phyloP scores from a whole-genome alignment of 2,888 invertebrate species.

The Pyrrhosoma nymphula region DNA sequence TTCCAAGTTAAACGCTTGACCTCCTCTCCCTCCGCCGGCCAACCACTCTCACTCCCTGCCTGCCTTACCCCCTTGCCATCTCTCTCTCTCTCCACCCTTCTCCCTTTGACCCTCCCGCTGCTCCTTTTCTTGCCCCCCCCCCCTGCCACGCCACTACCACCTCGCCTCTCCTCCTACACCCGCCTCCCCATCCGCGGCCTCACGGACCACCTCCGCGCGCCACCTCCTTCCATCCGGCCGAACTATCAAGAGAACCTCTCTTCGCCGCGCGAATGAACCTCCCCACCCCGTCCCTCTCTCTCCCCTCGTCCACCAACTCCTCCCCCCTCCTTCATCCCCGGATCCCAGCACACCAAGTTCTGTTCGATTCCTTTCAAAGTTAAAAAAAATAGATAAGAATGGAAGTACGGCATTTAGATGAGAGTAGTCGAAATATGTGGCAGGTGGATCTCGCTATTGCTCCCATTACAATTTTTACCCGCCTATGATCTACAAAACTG shows the following conservation, averaged over 20 bases:
- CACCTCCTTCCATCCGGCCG: slow-evolving; percentile 49
- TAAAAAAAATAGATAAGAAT: too few species aligned
- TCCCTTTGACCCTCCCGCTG: neutral
- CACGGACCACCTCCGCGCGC: slow-evolving; percentile 33
- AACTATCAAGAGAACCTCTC: slow-evolving; percentile 40
- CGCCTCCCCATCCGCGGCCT: neutral
- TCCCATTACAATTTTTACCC: too few species aligned
- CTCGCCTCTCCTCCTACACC: neutral
- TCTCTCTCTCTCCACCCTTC: neutral
- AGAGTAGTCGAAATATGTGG: too few species aligned
- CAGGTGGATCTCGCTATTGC: too few species aligned
- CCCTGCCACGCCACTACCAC: neutral
- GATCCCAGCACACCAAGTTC: too few species aligned
- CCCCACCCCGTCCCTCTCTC: neutral
- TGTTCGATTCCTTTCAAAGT: too few species aligned
- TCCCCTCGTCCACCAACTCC: too few species aligned
- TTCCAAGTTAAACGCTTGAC: slow-evolving; percentile 66
- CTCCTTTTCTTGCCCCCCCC: neutral
- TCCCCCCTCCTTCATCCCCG: too few species aligned
- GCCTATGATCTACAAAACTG: too few species aligned
- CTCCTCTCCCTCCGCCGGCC: neutral
- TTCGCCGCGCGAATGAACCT: neutral
- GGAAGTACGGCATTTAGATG: too few species aligned
- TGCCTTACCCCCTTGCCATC: neutral
- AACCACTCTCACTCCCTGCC: neutral